These are phyloP conservation scores for Pseudorhombus dupliciocellatus DNA, from an alignment of 2,113 vertebrate genomes.

Conservation along the genomic window DNA sequence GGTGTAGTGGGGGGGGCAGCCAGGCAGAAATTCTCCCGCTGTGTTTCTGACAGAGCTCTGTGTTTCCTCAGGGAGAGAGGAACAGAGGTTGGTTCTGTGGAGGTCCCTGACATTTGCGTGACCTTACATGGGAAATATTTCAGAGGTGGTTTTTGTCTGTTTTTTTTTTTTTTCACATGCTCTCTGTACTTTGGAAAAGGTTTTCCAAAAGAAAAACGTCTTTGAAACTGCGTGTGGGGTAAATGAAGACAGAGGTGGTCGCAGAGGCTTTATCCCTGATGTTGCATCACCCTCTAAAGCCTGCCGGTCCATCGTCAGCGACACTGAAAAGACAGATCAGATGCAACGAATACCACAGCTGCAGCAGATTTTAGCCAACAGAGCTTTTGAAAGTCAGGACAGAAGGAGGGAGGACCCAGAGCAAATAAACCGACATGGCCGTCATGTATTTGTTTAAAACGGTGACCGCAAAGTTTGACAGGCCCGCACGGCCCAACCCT, in stretches of 20 bases:
- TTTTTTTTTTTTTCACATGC: no score
- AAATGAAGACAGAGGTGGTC: slow-evolving; percentile 16
- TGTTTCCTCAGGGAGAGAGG: slow-evolving; percentile 28
- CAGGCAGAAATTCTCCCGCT: slow-evolving; percentile 43
- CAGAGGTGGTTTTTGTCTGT: slow-evolving; percentile 6
- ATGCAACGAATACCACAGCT: slow-evolving; percentile 21
- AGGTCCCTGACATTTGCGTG: slow-evolving; percentile 66
- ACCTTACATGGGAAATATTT: slow-evolving; percentile 54
- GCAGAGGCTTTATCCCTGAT: slow-evolving; percentile 32
- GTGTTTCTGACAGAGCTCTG: slow-evolving; percentile 44
- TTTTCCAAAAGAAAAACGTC: no score
- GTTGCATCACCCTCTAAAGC: slow-evolving; percentile 49
- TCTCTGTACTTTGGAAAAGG: no score
- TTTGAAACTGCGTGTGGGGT: neutral
- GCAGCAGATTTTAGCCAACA: slow-evolving; percentile 30
- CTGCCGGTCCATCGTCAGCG: slow-evolving; percentile 21
- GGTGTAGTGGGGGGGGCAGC: slow-evolving; percentile 28
- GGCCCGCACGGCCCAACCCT: neutral
- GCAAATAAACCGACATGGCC: neutral
- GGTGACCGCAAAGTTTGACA: slow-evolving; percentile 17
- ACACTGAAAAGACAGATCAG: slow-evolving; percentile 64
- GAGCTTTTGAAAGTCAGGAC: slow-evolving; percentile 18
- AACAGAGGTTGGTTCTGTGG: slow-evolving; percentile 30
- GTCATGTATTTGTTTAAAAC: slow-evolving; percentile 10
- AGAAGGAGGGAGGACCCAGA: slow-evolving; percentile 2